Evolutionary conservation across 2,888 invertebrate genomes (phyloP), one percentile per base, ranked within the genome.

Genomic region (Amphipoea lucens): DNA sequence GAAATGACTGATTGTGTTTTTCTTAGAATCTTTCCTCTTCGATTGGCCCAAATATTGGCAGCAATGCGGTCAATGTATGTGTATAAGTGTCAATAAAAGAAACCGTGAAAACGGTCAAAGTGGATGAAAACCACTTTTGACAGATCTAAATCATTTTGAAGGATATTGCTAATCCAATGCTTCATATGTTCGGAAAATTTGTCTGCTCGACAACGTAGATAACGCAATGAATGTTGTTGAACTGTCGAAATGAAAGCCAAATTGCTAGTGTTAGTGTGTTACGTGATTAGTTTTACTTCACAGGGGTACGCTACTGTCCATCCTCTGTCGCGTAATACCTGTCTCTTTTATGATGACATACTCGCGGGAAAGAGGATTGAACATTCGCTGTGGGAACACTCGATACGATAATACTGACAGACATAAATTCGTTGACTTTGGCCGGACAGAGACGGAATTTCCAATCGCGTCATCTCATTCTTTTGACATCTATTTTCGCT

Each of bases 1-100:
- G 42, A 63, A 36, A 76, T 77, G 29, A 68, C 42, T 76, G 68
- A 80, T 84, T 69, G 42, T 40, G 2, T 79, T 60, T 6, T 14
- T 29, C 20, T 14, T 45, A 20, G 17, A 54, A 36, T 20, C 2
- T 42, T 42, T 45, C 4, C 1, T 29, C 11, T 29, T 40, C 7
- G 5, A 23, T 45, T 76, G 51, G 20, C 3, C 20, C 12, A 36
- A 75, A 75, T 0, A 40, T 76, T 48, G n/a, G n/a, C n/a, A 29
- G 20, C 7, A 40, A n/a, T n/a, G 2, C 11, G 36, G 11, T n/a
- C 23, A 70, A 71, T 57, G 1, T 51, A 36, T 51, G 29, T 12
- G 68, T 45, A 5, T 20, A 48, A 3, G 23, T 11, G 4, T 60
- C 6, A 29, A 17, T 45, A 1, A 11, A 11, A 45, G 4, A 48